phyloP scores from a whole-genome alignment of 2,888 invertebrate genomes.

The Ectobius pallidus region DNA sequence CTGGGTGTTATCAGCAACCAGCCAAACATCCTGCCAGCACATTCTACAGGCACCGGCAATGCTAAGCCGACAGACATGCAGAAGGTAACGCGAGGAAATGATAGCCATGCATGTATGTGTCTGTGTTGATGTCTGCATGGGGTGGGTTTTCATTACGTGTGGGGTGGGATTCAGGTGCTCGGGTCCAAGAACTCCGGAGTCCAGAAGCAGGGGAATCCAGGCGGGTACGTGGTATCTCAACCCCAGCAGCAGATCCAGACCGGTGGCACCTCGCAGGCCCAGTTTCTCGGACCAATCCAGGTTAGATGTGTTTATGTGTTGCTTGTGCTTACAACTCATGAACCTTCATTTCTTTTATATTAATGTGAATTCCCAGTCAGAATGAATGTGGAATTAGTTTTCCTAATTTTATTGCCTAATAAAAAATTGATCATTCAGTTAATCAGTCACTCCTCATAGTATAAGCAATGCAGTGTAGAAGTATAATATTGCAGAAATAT shows the following conservation, averaged over 20 bases:
- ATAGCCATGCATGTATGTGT: not conserved
- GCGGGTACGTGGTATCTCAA: slow-evolving; percentile 47
- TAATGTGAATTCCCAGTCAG: too few species aligned
- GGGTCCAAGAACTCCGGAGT: slow-evolving; percentile 39
- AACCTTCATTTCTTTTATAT: too few species aligned
- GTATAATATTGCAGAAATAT: too few species aligned
- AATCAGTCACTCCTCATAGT: too few species aligned
- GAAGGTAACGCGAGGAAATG: slow-evolving; percentile 64
- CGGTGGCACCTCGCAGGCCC: slow-evolving; percentile 61
- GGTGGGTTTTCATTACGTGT: not conserved
- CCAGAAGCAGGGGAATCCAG: slow-evolving; percentile 24
- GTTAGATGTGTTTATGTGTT: slow-evolving; percentile 51
- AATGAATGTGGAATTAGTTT: too few species aligned
- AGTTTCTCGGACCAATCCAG: slow-evolving; percentile 75
- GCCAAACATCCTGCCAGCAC: slow-evolving; percentile 68
- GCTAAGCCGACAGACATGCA: slow-evolving; percentile 70
- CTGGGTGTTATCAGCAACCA: slow-evolving; percentile 76
- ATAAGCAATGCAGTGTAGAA: too few species aligned
- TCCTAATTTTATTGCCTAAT: too few species aligned
- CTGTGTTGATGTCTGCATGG: not conserved
- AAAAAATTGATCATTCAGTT: too few species aligned
- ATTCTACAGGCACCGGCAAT: slow-evolving; percentile 58
- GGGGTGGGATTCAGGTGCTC: slow-evolving; percentile 36
- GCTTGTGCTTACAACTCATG: too few species aligned
- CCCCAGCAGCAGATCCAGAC: slow-evolving; percentile 57